A percentile compares a stretch with the other conserved stretches of the same genome.
phyloP scores from a whole-genome alignment of 1,140 invertebrate genomes.

The Trinorchestia longiramus region DNA sequence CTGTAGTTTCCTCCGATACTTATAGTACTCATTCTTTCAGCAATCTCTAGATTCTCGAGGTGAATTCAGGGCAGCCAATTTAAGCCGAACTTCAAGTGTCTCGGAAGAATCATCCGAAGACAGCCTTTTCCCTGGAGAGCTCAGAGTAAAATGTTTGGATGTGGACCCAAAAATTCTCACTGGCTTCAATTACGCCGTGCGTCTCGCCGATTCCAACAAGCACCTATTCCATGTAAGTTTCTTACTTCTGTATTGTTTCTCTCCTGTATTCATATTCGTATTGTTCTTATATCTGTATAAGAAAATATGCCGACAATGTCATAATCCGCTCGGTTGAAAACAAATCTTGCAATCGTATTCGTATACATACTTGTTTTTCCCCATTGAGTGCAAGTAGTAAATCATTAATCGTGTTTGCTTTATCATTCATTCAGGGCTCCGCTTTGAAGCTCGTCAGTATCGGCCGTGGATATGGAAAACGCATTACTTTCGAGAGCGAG shows the following conservation, averaged over 20 bases:
- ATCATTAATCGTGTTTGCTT: too few species aligned
- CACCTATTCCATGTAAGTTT: constrained; percentile 70
- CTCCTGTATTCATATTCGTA: background rate
- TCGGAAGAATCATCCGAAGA: background rate
- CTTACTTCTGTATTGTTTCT: background rate
- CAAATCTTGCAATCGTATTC: background rate
- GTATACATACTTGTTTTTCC: too few species aligned
- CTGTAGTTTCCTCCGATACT: background rate
- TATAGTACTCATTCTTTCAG: constrained; percentile 49
- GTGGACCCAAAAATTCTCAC: constrained; percentile 80
- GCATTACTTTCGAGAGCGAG: constrained; percentile 80
- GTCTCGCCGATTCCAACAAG: constrained; percentile 75
- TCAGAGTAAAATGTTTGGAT: constrained; percentile 84
- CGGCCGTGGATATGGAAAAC: constrained; percentile 82
- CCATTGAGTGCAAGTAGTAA: too few species aligned
- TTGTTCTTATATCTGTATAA: background rate
- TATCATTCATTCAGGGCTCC: constrained; percentile 74
- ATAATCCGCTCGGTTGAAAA: background rate
- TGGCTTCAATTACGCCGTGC: constrained; percentile 81
- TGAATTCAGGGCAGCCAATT: background rate
- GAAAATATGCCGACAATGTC: background rate
- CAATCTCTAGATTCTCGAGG: constrained; percentile 16
- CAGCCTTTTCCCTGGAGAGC: constrained; percentile 71
- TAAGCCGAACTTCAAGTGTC: background rate
- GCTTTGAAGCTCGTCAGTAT: constrained; percentile 77